Evolutionary conservation across 2,888 invertebrate species (phyloP).

Genomic region (Lycocerus yunnanus): DNA sequence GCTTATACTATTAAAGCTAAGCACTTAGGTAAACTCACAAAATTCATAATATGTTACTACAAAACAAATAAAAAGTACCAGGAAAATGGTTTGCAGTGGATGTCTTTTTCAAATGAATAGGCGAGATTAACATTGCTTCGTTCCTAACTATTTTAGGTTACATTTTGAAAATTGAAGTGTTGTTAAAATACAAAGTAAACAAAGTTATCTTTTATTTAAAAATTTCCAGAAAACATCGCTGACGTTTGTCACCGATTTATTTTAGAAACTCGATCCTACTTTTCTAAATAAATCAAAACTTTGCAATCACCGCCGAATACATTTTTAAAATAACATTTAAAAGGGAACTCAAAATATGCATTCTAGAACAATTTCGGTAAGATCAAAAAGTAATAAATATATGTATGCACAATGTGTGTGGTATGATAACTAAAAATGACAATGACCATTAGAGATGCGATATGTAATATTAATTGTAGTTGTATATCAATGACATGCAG

Average conservation of each 20-base stretch:
- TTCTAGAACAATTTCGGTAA: background rate
- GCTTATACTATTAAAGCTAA: background rate
- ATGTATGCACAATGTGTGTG: too few relatives aligned
- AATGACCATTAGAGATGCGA: background rate
- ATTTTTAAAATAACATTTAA: background rate
- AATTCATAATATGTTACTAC: too few relatives aligned
- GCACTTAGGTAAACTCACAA: too few relatives aligned
- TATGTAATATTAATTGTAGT: background rate
- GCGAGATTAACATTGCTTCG: background rate
- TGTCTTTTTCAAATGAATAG: background rate
- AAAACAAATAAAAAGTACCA: too few relatives aligned
- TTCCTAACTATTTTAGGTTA: background rate
- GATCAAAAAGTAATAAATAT: background rate
- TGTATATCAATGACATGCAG: background rate
- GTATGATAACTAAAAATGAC: background rate
- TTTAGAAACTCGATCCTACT: background rate
- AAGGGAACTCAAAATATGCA: background rate
- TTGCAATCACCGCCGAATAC: background rate
- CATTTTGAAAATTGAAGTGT: background rate
- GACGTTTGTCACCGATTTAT: background rate
- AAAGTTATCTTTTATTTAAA: background rate
- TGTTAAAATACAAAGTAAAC: background rate
- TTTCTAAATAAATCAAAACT: slow-evolving; percentile 3
- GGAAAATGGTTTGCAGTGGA: background rate
- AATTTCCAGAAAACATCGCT: background rate